Evolutionary conservation across 1,140 invertebrate species (phyloP), one percentile per base, ranked within the genome.

Genomic region (Ceratitis capitata): DNA sequence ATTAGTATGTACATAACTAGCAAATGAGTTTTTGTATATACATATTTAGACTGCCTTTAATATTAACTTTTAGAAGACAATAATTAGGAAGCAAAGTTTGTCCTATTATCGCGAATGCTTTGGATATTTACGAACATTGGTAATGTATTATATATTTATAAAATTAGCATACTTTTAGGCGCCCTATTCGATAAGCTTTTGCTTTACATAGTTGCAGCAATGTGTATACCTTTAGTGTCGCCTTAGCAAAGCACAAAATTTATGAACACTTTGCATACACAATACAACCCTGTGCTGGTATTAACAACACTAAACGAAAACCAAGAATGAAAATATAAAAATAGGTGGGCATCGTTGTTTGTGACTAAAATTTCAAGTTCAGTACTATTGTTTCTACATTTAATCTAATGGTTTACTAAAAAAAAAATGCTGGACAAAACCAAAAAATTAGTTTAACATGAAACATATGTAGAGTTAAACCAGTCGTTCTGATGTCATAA

Each of bases 121-220:
- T 32, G 51, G 19, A 56, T 56, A n/a, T 56, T n/a, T n/a, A 56
- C n/a, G 23, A n/a, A 23, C n/a, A 3, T 6, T 56, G 10, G 23
- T 1, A 23, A 56, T 23, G n/a, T 56, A 56, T 56, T 5, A 56
- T n/a, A 56, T 56, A 53, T 53, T 23, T 56, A n/a, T 56, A 56
- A 23, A 23, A 56, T 23, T 64, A 45, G 69, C 14, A 78, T 78
- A 78, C 19, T 78, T 78, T 78, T 45, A 78, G 69, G 69, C 69
- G 69, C 69, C 42, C 12, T 47, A 23, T 19, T 47, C 23, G 19
- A 47, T 26, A 29, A 35, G 29, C 26, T 45, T n/a, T 23, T 45
- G 3, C 2, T 78, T 78, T 45, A 6, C 32, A 42, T 78, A 45
- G 9, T 78, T 78, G 39, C 61, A 19, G 14, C 39, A 78, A 26